Conservation (phyloP, 1,140 invertebrate genomes). For the Drosophila ananassae region DNA sequence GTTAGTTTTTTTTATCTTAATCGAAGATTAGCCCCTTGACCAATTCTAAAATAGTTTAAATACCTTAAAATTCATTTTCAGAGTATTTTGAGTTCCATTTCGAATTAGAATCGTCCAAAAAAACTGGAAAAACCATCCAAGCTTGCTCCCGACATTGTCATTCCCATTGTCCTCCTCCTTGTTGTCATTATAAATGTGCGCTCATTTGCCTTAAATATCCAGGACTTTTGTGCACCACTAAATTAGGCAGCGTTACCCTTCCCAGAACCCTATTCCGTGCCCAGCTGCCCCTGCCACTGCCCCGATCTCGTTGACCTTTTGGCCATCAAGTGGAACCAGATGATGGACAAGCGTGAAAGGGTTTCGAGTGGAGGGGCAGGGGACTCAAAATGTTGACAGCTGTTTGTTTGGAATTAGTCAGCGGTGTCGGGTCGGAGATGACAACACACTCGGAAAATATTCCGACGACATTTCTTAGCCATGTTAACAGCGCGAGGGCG, state of each 20-base stretch:
- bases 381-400: constrained; percentile 73
- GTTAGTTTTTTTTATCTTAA: no score
- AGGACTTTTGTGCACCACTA: constrained; percentile 72
- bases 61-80: not conserved
- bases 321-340: constrained; percentile 76
- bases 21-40: not conserved
- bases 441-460: constrained; percentile 66
- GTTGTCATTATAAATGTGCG: constrained; percentile 80
- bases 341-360: constrained; percentile 63
- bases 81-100: constrained; percentile 1
- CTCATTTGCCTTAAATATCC: constrained; percentile 80
- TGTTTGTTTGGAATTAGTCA: constrained; percentile 74
- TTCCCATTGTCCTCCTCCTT: constrained; percentile 49
- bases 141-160: constrained; percentile 30
- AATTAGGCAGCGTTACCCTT: constrained; percentile 56
- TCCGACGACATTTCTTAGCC: constrained; percentile 60
- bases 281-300: constrained; percentile 12
- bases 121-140: constrained; percentile 38
- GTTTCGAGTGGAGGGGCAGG: constrained; percentile 46
- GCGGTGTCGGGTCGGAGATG: constrained; percentile 71
- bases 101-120: constrained; percentile 9
- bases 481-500: constrained; percentile 70
- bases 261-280: not conserved
- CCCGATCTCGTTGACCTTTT: constrained; percentile 68
- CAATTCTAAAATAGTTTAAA: not conserved